These are phyloP conservation scores for Phymastichus coffea DNA, from an alignment of 1,140 invertebrate species.

Conservation along the genomic window DNA sequence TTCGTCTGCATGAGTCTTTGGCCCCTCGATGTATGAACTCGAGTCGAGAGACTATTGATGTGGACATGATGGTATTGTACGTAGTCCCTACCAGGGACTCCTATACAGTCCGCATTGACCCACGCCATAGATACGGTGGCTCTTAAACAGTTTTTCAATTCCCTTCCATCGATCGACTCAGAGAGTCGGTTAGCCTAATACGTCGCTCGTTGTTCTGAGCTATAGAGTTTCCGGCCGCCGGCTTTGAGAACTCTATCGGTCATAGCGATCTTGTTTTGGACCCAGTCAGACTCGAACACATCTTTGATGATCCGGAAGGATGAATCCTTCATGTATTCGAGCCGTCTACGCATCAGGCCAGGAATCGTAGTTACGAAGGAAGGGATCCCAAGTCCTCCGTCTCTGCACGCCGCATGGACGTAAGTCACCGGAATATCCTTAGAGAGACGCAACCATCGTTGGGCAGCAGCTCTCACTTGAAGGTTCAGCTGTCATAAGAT, in stretches of 20 bases:
- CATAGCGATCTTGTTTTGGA: neutral
- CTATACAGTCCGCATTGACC: neutral
- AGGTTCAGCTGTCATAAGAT: neutral
- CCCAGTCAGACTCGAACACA: neutral
- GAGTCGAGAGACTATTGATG: slow-evolving; percentile 5
- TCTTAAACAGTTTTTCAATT: neutral
- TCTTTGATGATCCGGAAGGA: neutral
- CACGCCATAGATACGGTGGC: neutral
- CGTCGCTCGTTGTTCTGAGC: neutral
- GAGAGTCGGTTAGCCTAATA: neutral
- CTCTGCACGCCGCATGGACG: neutral
- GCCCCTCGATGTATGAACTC: neutral
- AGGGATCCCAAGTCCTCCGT: neutral
- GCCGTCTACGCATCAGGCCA: neutral
- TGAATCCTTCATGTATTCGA: neutral
- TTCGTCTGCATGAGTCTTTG: slow-evolving; percentile 11
- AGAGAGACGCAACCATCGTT: neutral
- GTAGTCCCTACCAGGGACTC: slow-evolving; percentile 23
- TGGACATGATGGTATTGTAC: slow-evolving; percentile 21
- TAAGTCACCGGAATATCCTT: neutral
- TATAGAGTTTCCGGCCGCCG: neutral
- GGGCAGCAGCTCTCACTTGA: neutral
- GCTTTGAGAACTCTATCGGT: neutral
- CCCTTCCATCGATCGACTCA: neutral
- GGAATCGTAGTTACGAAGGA: neutral